These are phyloP conservation scores for Euleptes europaea DNA, from an alignment of 2,113 vertebrate genomes.

Conservation along the genomic window DNA sequence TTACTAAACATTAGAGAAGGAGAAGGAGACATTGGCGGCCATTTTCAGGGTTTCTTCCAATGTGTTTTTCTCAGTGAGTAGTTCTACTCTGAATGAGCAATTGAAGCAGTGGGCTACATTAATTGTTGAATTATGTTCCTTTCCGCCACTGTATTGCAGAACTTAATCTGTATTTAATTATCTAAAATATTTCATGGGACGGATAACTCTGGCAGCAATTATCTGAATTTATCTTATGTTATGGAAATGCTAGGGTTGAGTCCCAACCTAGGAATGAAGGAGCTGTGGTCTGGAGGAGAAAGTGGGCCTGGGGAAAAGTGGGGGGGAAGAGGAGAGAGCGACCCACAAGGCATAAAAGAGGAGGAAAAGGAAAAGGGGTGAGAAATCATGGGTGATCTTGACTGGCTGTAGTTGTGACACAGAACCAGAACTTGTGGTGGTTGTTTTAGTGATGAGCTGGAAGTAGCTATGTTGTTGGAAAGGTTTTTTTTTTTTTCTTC, in stretches of 20 bases:
- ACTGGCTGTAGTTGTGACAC: neutral
- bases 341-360: neutral
- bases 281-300: neutral
- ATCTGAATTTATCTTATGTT: neutral
- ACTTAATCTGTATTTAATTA: neutral
- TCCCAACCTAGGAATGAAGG: neutral
- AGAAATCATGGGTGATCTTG: neutral
- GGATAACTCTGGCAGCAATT: neutral
- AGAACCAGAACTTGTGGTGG: neutral
- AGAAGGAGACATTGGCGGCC: neutral
- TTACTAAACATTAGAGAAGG: neutral
- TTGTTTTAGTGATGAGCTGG: neutral
- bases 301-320: neutral
- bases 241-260: neutral
- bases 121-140: neutral
- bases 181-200: neutral
- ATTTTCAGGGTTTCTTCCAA: too few relatives aligned
- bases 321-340: neutral
- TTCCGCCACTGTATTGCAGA: neutral
- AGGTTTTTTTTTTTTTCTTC: too few relatives aligned
- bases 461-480: neutral
- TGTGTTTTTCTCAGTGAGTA: neutral
- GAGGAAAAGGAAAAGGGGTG: neutral
- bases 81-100: neutral
- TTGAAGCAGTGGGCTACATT: neutral